These are phyloP conservation scores for Paratilapia polleni DNA, from an alignment of 2,113 vertebrate species.

Conservation along the genomic window DNA sequence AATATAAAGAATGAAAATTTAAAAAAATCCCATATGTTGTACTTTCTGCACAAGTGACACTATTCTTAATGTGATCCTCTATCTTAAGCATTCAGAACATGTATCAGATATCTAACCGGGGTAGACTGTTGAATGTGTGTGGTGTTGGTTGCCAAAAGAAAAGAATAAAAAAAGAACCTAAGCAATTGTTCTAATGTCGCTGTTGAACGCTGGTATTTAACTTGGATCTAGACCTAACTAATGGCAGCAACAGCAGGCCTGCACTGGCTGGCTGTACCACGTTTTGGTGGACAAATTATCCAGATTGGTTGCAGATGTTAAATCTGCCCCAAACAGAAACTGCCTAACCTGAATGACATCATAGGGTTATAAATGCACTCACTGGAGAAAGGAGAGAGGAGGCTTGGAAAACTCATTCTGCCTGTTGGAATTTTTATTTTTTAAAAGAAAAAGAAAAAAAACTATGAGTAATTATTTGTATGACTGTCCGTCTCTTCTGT, in stretches of 20 bases:
- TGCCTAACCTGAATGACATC: constrained; percentile 66
- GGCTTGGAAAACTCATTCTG: constrained; percentile 36
- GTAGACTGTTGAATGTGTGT: constrained; percentile 6
- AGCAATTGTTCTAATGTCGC: constrained; percentile 23
- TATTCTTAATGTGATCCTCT: constrained; percentile 44
- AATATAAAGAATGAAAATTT: constrained; percentile 40
- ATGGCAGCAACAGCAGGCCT: constrained; percentile 44
- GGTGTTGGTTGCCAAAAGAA: constrained; percentile 15
- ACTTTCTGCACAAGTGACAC: constrained; percentile 61
- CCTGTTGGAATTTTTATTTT: not conserved
- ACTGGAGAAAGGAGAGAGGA: constrained; percentile 16
- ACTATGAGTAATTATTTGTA: not conserved
- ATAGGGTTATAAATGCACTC: constrained; percentile 61
- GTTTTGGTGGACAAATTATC: constrained; percentile 74
- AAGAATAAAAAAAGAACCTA: not conserved
- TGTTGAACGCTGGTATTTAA: constrained; percentile 43
- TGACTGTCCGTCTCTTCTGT: not conserved
- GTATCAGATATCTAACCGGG: constrained; percentile 45
- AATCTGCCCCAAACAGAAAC: constrained; percentile 58
- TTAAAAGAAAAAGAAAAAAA: not conserved
- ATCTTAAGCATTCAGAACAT: constrained; percentile 52
- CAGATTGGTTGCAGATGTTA: constrained; percentile 82
- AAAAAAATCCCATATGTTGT: constrained; percentile 58
- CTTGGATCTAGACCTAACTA: constrained; percentile 39
- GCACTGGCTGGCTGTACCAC: constrained; percentile 39